Conservation (phyloP, 2,797 vertebrate genomes). For the Protosalanx chinensis region DNA sequence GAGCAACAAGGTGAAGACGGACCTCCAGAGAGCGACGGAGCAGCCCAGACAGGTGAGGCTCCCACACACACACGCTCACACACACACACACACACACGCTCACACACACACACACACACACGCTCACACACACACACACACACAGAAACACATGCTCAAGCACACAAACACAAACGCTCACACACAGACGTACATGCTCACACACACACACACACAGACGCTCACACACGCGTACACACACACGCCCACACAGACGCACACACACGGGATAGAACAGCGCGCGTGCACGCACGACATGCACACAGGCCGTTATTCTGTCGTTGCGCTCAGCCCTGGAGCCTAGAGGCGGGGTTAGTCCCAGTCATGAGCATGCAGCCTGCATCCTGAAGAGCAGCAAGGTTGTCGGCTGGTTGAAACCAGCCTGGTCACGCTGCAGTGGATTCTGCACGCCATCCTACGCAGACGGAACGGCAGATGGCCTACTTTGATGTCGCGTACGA, state of each 20-base stretch:
- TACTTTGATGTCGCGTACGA: too few relatives aligned
- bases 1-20: constrained; percentile 88
- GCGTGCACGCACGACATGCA: not conserved
- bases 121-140: constrained; percentile 1
- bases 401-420: not conserved
- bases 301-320: not conserved
- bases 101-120: not conserved
- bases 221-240: too few relatives aligned
- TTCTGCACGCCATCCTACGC: too few relatives aligned
- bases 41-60: constrained; percentile 85
- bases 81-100: not conserved
- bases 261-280: too few relatives aligned
- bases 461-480: too few relatives aligned
- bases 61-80: not conserved
- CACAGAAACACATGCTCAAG: too few relatives aligned
- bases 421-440: not conserved
- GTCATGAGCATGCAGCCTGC: not conserved
- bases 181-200: not conserved
- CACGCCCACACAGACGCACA: not conserved
- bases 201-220: not conserved
- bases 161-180: not conserved
- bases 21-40: constrained; percentile 83
- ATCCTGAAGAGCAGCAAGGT: not conserved
- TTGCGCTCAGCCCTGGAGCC: not conserved
- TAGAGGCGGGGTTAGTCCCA: not conserved